Base-by-base conservation (phyloP, 1,140 invertebrate genomes). In the Limonius californicus region DNA sequence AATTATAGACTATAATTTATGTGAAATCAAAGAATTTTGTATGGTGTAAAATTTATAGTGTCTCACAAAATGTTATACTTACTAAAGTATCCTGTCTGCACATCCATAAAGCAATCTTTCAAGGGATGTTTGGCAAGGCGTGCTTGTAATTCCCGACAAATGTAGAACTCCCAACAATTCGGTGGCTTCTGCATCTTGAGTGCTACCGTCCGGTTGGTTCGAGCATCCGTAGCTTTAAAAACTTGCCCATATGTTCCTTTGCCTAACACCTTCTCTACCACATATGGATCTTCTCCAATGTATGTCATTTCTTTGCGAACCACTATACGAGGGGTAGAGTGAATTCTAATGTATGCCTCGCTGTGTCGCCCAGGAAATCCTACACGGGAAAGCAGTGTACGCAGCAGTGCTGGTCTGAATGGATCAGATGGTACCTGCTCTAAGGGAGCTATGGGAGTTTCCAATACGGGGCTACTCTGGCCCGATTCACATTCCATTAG, bases 111-210 rank as follows among this genome's bases (percentile, higher is more conserved):
- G 42, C 66, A 60, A 27, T 83, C 89, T 84, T 85, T 88, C 83
- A 72, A 85, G 14, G 85, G 83, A 77, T 87, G 84, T 47, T 82
- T 83, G 18, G 57, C 66, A 60, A 92, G 77, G 58, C 89, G 84
- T 30, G 81, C 75, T 69, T 88, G 86, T 64, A 92, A 84, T 78
- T 92, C 89, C 69, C 87, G 82, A 63, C 85, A 86, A 65, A 92
- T 89, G 70, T 91, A 91, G 74, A 84, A 90, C 75, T 92, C 90
- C 89, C 89, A 92, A 60, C 84, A 83, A 72, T 89, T 89, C 27
- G 86, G 82, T 1, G 89, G 89, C 66, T 87, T 89, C 76, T 91
- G 89, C 69, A 87, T 87, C 75, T 91, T 91, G 11, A 89, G 76
- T 6, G 88, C 88, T 54, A 89, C 84, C 1, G 80, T 79, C 63